phyloP scores from a whole-genome alignment of 2,888 invertebrate species.

The Perizoma flavofasciatum region DNA sequence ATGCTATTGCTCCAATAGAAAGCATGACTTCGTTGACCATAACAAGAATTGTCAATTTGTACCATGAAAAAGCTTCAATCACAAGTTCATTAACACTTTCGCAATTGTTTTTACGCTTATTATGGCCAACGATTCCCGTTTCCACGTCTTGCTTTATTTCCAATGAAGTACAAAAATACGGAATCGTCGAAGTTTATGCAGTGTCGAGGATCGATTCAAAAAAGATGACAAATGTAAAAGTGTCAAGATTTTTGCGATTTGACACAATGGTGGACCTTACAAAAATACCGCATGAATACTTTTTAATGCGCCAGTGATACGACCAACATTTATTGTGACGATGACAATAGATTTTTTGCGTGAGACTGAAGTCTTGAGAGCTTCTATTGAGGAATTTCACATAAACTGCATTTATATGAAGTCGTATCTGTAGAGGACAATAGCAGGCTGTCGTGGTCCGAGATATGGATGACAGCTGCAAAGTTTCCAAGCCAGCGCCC shows the following conservation, averaged over 20 bases:
- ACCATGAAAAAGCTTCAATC: constrained; percentile 66
- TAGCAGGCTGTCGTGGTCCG: constrained; percentile 68
- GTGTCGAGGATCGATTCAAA: constrained; percentile 46
- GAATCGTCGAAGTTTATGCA: constrained; percentile 40
- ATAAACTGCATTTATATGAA: constrained; percentile 83
- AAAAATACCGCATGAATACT: constrained; percentile 82
- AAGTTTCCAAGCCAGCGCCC: constrained; percentile 60
- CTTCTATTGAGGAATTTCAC: constrained; percentile 73
- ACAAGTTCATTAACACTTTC: constrained; percentile 72
- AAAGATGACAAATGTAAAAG: constrained; percentile 72
- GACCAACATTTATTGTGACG: constrained; percentile 75
- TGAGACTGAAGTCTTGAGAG: constrained; percentile 75
- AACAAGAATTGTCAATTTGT: constrained; percentile 61
- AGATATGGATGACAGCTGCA: constrained; percentile 78
- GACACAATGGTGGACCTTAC: constrained; percentile 69
- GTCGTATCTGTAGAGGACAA: constrained; percentile 76
- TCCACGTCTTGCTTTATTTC: constrained; percentile 45
- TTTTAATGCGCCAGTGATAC: constrained; percentile 83
- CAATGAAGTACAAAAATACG: constrained; percentile 22
- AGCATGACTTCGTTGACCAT: constrained; percentile 64
- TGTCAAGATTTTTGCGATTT: constrained; percentile 74
- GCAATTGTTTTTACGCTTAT: constrained; percentile 77
- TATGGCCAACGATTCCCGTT: constrained; percentile 61
- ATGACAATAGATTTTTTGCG: constrained; percentile 76
- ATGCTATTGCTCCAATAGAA: constrained; percentile 63